A percentile compares a stretch with the other conserved stretches of the same genome.
Conservation (phyloP, 2,888 invertebrate species). For the Pandemis heparana region DNA sequence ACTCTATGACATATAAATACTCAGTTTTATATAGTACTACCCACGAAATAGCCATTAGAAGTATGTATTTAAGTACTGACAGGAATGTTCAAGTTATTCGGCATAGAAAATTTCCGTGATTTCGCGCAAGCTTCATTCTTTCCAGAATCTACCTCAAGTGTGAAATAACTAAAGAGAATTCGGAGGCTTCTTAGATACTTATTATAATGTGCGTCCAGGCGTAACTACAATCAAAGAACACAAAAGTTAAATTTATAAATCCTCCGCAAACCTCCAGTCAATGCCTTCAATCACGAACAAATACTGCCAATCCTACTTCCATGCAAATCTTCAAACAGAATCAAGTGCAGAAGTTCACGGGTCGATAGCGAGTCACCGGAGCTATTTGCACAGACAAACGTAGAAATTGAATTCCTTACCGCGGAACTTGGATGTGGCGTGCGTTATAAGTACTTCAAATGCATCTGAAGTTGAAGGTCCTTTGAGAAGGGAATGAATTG, state of each 20-base stretch:
- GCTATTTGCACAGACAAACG: slow-evolving; percentile 54
- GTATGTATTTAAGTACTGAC: no score
- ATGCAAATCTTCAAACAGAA: slow-evolving; percentile 35
- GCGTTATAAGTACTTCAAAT: neutral
- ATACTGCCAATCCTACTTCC: slow-evolving; percentile 14
- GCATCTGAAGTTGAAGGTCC: neutral
- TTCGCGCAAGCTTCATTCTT: no score
- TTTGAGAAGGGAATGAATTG: neutral
- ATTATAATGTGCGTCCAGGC: no score
- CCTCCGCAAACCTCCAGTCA: neutral
- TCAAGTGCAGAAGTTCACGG: slow-evolving; percentile 42
- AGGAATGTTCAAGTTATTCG: no score
- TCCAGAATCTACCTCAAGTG: no score
- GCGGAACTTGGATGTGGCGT: slow-evolving; percentile 29
- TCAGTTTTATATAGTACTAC: no score
- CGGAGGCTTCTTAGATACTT: neutral
- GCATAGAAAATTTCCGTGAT: no score
- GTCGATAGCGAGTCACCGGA: slow-evolving; percentile 41
- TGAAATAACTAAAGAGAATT: neutral
- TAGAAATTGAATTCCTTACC: slow-evolving; percentile 61
- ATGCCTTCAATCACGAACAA: slow-evolving; percentile 26
- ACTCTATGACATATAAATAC: no score
- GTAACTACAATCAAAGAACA: neutral
- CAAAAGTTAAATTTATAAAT: neutral
- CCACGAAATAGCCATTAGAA: no score